Evolutionary conservation across 2,888 invertebrate genomes (phyloP), one percentile per base, ranked within the genome.

Genomic region (Phlogophora meticulosa): DNA sequence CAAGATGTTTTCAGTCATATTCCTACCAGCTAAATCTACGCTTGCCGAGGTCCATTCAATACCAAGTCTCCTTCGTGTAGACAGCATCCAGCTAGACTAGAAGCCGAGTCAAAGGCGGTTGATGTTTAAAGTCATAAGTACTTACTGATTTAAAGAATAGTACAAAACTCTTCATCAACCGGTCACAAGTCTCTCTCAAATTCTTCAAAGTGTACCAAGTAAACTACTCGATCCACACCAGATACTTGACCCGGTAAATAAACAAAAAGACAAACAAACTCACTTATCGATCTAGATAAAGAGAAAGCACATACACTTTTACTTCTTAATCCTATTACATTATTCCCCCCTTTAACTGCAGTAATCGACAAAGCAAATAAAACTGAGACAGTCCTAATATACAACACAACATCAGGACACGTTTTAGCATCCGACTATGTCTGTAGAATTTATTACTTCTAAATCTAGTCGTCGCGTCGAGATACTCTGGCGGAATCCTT

Each of bases 371-470:
- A 20, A n/a, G 45, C 62, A 56, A 76, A 71, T 77, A 72, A 38
- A 42, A 72, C 10, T 56, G 46, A 51, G 53, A 66, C 52, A 60
- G 20, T 55, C 48, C 48, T 69, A 70, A 73, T 63, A 68, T 24
- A 51, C 66, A 60, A 22, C 59, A 63, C 75, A 55, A 61, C 45
- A 52, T 58, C 40, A 22, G 20, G n/a, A 72, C 79, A 68, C 53
- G 63, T 45, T 79, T 75, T 53, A 81, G 66, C 80, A 70, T 81
- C 53, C 63, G 60, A 53, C 74, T 51, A 40, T 52, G 81, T 74
- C 81, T 78, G 81, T 60, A 65, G 53, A 72, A 81, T 81, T 62
- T 81, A 78, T 80, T 69, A 80, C 63, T 72, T 82, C 80, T 80
- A 80, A 80, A 80, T 80, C 46, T 67, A 72, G 69, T 62, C 68